Evolutionary conservation across 1,140 invertebrate species (phyloP), one percentile per base, ranked within the genome.

Genomic region (Drosophila quadrilineata): DNA sequence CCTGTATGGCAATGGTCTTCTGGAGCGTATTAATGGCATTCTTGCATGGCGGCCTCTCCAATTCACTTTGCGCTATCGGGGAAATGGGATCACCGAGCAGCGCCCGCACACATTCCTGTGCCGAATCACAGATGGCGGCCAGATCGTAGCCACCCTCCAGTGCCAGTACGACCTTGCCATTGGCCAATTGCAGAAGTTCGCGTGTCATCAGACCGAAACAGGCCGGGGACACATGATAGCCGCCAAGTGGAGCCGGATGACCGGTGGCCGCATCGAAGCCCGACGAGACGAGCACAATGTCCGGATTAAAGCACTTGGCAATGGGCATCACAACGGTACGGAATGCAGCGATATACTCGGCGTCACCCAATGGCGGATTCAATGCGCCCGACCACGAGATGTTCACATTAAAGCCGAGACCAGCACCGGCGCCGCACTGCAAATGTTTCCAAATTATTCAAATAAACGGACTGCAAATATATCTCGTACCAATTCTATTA

Each of bases 151-250:
- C 98, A 48, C 98, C 97, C 91, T 98, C 97, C n/a, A 98, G 91
- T 6, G 96, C 95, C 38, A 98, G 90, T 12, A 97, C 94, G 67
- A 97, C 93, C 89, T 96, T 97, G 53, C 98, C 98, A 77, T 94
- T 93, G 22, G 97, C 97, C 69, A 99, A 91, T 67, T 94, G 93
- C 93, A 98, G 95, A 31, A 99, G 91, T 88, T 99, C 96, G 70
- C 95, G 93, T 6, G 98, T 99, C 96, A 99, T 98, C 87, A 95
- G 94, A 59, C 97, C 98, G 91, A 99, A 99, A 92, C 97, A 98
- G 2, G 96, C 95, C 1, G 98, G 94, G 38, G 96, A 96, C 4
- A 99, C 94, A 71, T 94, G 93, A 90, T 99, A 99, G 45, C 98
- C 98, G 45, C 98, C 98, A 16, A 99, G 92, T 0, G 97, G 97